Evolutionary conservation across 2,797 vertebrate species (phyloP).

Genomic region (Alexandromys oeconomus): DNA sequence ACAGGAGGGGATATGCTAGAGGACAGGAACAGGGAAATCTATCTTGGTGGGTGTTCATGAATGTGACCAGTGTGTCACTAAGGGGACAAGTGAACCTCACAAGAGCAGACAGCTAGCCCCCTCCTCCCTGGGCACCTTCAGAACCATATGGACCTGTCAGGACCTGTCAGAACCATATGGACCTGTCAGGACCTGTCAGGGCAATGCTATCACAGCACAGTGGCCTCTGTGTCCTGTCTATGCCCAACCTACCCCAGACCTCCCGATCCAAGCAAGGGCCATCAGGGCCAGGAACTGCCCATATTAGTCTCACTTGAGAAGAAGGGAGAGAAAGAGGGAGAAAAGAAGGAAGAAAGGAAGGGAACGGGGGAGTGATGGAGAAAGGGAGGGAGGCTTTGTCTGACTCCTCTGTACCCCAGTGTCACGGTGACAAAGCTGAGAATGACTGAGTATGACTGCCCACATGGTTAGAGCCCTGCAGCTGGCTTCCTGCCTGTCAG

Average conservation of each 20-base stretch:
- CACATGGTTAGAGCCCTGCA: not conserved
- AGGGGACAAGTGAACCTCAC: not conserved
- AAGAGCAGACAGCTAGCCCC: not conserved
- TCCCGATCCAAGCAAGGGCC: not conserved
- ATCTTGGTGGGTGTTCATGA: not conserved
- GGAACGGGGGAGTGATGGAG: rapidly evolving
- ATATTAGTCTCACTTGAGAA: not conserved
- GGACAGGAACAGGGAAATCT: rapidly evolving
- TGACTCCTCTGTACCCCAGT: not conserved
- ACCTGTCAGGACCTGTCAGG: not conserved
- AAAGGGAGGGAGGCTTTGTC: not conserved
- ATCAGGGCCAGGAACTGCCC: rapidly evolving
- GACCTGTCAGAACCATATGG: no score
- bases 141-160: not conserved
- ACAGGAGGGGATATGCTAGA: rapidly evolving
- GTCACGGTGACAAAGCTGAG: not conserved
- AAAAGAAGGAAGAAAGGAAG: not conserved
- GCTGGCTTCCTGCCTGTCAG: not conserved
- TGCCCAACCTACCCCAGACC: rapidly evolving
- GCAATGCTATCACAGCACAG: not conserved
- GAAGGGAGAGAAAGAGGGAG: not conserved
- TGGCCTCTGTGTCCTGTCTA: not conserved
- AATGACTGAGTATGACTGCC: not conserved
- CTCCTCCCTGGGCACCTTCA: not conserved
- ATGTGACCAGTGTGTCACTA: no score